Percentiles rank a stretch among this genome's conserved stretches.
These are phyloP conservation scores for Eidolon helvum DNA, from an alignment of 2,113 vertebrate species.

Conservation along the genomic window DNA sequence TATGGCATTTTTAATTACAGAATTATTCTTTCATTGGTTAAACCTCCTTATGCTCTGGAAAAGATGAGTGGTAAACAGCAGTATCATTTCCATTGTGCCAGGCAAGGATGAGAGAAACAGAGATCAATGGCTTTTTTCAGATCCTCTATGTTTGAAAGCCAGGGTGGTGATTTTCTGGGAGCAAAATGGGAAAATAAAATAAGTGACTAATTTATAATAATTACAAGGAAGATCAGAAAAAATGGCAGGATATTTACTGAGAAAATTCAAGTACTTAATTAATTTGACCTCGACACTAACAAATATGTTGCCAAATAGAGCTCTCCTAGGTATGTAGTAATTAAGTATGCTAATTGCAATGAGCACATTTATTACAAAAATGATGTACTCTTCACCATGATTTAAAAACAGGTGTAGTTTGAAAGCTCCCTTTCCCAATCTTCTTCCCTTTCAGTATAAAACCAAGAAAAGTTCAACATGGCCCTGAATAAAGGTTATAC, in stretches of 20 bases:
- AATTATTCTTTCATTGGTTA: not conserved
- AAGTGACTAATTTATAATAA: conserved; percentile 13
- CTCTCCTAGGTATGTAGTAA: conserved; percentile 6
- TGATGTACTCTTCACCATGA: not conserved
- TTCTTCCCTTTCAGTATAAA: not conserved
- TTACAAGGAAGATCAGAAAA: not conserved
- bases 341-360: conserved; percentile 28
- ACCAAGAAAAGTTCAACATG: not conserved
- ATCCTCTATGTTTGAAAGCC: not conserved
- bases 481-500: not conserved
- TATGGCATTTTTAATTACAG: not conserved
- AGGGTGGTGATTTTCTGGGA: not conserved
- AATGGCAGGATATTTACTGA: conserved; percentile 7
- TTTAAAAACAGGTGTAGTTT: conserved; percentile 27
- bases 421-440: not conserved
- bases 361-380: conserved; percentile 10
- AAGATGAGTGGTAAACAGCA: not conserved
- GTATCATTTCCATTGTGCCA: not conserved
- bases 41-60: not conserved
- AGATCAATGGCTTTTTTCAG: not conserved
- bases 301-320: conserved; percentile 43
- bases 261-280: conserved; percentile 50
- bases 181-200: conserved; percentile 21
- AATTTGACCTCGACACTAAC: conserved; percentile 47
- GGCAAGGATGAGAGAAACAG: not conserved